Evolutionary conservation across 1,140 invertebrate genomes (phyloP), one percentile per base, ranked within the genome.

Genomic region (Drosophila melanogaster): DNA sequence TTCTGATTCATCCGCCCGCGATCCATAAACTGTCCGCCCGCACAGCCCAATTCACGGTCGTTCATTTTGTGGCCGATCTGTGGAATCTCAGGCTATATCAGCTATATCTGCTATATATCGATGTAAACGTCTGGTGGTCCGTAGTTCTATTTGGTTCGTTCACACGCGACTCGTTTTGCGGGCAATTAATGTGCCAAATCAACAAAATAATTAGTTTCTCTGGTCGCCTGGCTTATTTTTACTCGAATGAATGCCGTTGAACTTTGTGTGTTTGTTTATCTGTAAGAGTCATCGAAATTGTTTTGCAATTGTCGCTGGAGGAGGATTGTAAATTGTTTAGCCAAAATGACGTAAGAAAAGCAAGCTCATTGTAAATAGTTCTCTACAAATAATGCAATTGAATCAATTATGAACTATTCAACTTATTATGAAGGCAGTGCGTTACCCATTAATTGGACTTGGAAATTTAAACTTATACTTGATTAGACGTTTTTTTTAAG

Each of bases 1-100:
- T 97, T 97, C 92, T 96, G 96, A 49, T 92, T 92, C 83, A 90
- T 92, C 10, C 90, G 84, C 49, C 89, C 90, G 54, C 90, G 87
- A 79, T 92, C 91, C 90, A 91, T 92, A 87, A 90, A 90, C 75
- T 92, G 90, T 24, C 90, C 90, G 58, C 73, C 81, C 40, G 90
- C 62, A 78, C 79, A 90, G 74, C 85, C 71, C 56, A 81, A 74
- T 79, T 91, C 86, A 75, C 90, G 90, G 79, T 92, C 87, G 77
- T 90, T 90, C 90, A 92, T 92, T 65, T 73, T 86, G 61, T 72
- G 41, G 38, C 60, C 62, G 55, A 77, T 80, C 56, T 60, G 49
- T 10, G 41, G 41, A 58, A 43, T 62, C 64, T 38, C 40, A 24
- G 14, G 22, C 37, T 55, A 47, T 69, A 55, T 41, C 40, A 3